Evolutionary conservation across 23 tunicate genomes (phyloP), one percentile per base, ranked within the genome.

Genomic region (Diplosoma virens): DNA sequence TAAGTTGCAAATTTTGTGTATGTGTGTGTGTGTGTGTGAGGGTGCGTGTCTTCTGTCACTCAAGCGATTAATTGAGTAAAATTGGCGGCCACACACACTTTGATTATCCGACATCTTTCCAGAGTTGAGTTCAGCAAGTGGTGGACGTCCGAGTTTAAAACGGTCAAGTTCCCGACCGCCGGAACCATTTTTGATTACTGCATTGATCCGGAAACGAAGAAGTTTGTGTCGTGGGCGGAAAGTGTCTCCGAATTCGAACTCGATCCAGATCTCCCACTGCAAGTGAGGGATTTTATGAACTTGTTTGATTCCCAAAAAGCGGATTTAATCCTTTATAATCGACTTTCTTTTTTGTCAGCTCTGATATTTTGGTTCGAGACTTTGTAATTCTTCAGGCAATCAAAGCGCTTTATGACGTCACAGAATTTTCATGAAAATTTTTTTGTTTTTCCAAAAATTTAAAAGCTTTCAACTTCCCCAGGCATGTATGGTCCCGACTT

Each of bases 91-190:
- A n/a, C n/a, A n/a, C n/a, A n/a, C n/a, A n/a, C n/a, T n/a, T n/a
- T n/a, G n/a, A n/a, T n/a, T n/a, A n/a, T n/a, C 17, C 6, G 22
- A 36, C 33, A 5, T 52, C 4, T 52, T 77, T 71, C 32, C 76
- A 88, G 99, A 67, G 95, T 94, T 32, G 99, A 94, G 78, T 94
- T 94, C 60, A 87, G 95, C 81, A 94, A 94, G 67, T 94, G 99
- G 99, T 94, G 99, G 99, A 37, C 81, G 26, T 29, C 80, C 14
- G 99, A 94, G 76, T 94, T 94, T 58, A 94, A 94, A 68, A 83
- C 95, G 0, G 90, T 94, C 28, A 94, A 94, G 79, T 88, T 94
- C 48, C 99, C 99, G 33, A 82, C 80, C 46, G 59, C 77, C 63
- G 99, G 99, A 36, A 94, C 99, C 30, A 84, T 94, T 20, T 94